These are phyloP conservation scores for Gordius sp. DNA, from an alignment of 2,888 invertebrate genomes.

Conservation along the genomic window DNA sequence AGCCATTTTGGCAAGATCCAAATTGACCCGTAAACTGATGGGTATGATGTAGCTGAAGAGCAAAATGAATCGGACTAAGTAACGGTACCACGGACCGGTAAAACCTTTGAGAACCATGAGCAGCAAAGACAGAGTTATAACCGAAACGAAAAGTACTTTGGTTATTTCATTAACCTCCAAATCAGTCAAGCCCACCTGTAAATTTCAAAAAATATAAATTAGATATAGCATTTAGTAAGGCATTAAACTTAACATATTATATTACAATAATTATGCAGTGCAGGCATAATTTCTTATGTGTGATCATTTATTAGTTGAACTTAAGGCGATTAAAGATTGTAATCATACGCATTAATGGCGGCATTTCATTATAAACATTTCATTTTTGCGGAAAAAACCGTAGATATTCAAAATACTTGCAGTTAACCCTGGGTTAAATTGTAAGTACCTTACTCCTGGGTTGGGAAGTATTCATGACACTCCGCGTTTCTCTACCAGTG, in stretches of 20 bases:
- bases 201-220: slow-evolving; percentile 16
- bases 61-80: slow-evolving; percentile 78
- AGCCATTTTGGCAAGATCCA: slow-evolving; percentile 91
- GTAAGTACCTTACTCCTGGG: slow-evolving; percentile 62
- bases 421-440: no score
- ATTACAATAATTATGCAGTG: no score
- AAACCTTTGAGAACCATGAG: slow-evolving; percentile 92
- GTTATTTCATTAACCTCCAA: slow-evolving; percentile 84
- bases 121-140: slow-evolving; percentile 58
- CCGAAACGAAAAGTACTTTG: slow-evolving; percentile 68
- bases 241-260: no score
- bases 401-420: no score
- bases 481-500: slow-evolving; percentile 77
- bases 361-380: no score
- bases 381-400: no score
- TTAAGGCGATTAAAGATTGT: no score
- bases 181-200: slow-evolving; percentile 50
- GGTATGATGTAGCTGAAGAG: slow-evolving; percentile 97
- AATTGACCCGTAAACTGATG: slow-evolving; percentile 80
- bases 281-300: no score
- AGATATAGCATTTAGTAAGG: no score
- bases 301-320: no score
- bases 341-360: no score
- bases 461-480: slow-evolving; percentile 90
- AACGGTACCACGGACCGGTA: slow-evolving; percentile 76